Conservation (phyloP, 2,888 invertebrate species). For the Pollenia griseotomentosa region DNA sequence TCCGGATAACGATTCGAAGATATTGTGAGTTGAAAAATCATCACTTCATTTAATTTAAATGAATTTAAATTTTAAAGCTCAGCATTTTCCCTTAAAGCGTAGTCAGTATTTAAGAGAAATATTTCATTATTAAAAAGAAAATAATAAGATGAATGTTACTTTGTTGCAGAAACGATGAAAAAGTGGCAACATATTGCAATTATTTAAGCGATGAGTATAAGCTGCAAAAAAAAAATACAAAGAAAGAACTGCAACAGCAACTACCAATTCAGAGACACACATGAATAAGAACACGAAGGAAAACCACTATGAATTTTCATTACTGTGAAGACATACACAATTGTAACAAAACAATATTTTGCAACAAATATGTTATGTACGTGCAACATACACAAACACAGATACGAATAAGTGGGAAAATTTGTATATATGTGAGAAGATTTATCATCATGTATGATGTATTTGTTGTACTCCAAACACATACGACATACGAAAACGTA, state of each 20-base stretch:
- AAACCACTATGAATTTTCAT: slow-evolving; percentile 54
- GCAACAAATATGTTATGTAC: slow-evolving; percentile 20
- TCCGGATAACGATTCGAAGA: too few relatives aligned
- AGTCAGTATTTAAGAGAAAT: neutral
- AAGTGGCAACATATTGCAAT: slow-evolving; percentile 68
- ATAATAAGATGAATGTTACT: slow-evolving; percentile 33
- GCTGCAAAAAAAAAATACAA: slow-evolving; percentile 1
- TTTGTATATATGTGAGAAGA: slow-evolving; percentile 49
- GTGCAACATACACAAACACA: slow-evolving; percentile 23
- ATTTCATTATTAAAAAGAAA: slow-evolving; percentile 33
- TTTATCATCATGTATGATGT: slow-evolving; percentile 54
- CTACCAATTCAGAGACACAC: slow-evolving; percentile 9
- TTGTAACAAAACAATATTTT: slow-evolving; percentile 36
- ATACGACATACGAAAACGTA: neutral
- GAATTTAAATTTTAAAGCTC: neutral
- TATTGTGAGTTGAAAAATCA: too few relatives aligned
- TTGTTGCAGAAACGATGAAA: slow-evolving; percentile 62
- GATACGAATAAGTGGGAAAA: slow-evolving; percentile 5
- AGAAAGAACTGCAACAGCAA: slow-evolving; percentile 39
- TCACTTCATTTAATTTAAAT: too few relatives aligned
- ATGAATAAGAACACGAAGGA: slow-evolving; percentile 42
- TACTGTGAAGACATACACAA: slow-evolving; percentile 23
- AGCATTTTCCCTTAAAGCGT: neutral
- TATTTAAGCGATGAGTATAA: slow-evolving; percentile 61
- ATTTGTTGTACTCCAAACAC: neutral